A percentile compares a stretch with the other conserved stretches of the same genome.
phyloP scores from a whole-genome alignment of 2,797 vertebrate species.

The Brotula barbata region DNA sequence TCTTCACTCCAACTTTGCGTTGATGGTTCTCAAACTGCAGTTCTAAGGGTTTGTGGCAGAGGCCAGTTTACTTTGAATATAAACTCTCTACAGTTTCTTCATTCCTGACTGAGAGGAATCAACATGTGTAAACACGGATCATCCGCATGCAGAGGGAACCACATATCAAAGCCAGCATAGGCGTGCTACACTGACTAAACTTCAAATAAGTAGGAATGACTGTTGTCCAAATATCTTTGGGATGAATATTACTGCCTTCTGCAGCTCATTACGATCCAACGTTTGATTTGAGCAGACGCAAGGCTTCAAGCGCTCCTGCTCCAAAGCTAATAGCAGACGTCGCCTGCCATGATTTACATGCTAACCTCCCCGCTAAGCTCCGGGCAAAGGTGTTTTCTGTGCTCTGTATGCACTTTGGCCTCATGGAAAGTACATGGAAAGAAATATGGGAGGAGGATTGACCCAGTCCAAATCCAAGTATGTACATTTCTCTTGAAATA shows the following conservation, averaged over 20 bases:
- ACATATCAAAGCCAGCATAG: too few species aligned
- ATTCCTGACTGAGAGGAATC: not conserved
- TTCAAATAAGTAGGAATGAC: too few species aligned
- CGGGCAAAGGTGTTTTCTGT: conserved; percentile 34
- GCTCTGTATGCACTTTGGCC: conserved; percentile 39
- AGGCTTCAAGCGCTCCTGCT: not conserved
- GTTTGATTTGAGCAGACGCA: not conserved
- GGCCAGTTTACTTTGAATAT: conserved; percentile 5
- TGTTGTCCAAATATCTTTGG: not conserved
- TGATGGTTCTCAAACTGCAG: conserved; percentile 12
- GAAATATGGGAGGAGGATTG: conserved; percentile 29
- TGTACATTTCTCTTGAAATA: conserved; percentile 32
- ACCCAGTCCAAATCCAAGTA: conserved; percentile 14
- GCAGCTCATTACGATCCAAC: not conserved
- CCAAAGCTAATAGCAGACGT: conserved; percentile 9
- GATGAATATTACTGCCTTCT: not conserved
- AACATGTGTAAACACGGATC: conserved; percentile 15
- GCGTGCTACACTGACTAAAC: not conserved
- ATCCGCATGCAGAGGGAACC: not conserved
- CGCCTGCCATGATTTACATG: conserved; percentile 45
- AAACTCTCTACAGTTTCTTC: conserved; percentile 15
- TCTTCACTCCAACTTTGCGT: not conserved
- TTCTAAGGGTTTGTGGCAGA: not conserved
- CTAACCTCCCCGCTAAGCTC: conserved; percentile 4
- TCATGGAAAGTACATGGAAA: conserved; percentile 20